Evolutionary conservation across 2,113 vertebrate species (phyloP).

Genomic region (Talpa occidentalis): DNA sequence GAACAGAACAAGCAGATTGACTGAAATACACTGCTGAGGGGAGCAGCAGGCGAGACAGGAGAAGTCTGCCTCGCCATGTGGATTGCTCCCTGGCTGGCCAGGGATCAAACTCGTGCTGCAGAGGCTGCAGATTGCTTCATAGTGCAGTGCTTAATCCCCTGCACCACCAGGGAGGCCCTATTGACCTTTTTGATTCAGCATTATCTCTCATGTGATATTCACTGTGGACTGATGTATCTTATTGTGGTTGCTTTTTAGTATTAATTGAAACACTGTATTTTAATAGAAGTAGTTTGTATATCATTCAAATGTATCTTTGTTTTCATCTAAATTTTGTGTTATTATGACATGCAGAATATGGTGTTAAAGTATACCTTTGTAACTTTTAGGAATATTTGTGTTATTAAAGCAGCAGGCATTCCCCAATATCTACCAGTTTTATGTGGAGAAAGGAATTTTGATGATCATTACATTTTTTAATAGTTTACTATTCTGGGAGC

Average conservation of each 20-base stretch:
- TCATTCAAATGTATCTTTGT: neutral
- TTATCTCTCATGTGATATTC: neutral
- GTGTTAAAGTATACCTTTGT: neutral
- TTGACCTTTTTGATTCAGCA: slow-evolving; percentile 10
- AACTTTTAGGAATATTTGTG: neutral
- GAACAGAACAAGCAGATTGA: no score
- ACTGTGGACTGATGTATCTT: neutral
- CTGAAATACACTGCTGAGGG: no score
- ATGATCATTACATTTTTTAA: neutral
- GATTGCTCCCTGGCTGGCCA: no score
- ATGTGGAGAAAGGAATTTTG: neutral
- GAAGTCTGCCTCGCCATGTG: no score
- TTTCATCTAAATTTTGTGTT: slow-evolving; percentile 8
- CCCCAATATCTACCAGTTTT: neutral
- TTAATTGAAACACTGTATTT: neutral
- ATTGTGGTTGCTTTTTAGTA: neutral
- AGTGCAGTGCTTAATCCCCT: no score
- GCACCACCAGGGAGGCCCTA: no score
- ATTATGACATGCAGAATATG: neutral
- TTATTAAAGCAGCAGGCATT: neutral
- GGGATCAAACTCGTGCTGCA: no score
- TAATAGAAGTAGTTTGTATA: neutral
- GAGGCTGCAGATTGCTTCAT: no score
- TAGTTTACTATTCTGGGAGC: neutral
- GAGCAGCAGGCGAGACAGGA: no score